Percentiles rank a stretch among this genome's conserved stretches.
These are phyloP conservation scores for Panagrolaimus sp. DNA, from an alignment of 1,140 invertebrate genomes.

Conservation along the genomic window DNA sequence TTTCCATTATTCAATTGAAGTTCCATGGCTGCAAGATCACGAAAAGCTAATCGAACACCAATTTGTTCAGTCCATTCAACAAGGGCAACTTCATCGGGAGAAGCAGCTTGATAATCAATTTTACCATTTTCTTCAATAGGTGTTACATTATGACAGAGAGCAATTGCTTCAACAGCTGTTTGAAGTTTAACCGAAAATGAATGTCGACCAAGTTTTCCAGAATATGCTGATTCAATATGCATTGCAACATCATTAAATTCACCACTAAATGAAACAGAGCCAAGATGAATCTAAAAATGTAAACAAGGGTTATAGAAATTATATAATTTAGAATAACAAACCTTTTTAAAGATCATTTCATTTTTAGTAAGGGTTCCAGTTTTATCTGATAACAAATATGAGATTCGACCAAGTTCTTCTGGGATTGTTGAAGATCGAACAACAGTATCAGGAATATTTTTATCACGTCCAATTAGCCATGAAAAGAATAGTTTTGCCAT, in stretches of 20 bases:
- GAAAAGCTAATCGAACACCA: slow-evolving; percentile 67
- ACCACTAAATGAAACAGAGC: slow-evolving; percentile 55
- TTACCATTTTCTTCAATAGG: slow-evolving; percentile 76
- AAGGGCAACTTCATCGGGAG: slow-evolving; percentile 89
- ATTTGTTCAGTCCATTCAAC: slow-evolving; percentile 73
- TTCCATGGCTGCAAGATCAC: slow-evolving; percentile 75
- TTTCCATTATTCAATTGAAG: slow-evolving; percentile 71
- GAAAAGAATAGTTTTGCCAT: slow-evolving; percentile 97
- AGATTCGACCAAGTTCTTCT: slow-evolving; percentile 92
- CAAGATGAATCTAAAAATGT: slow-evolving; percentile 52
- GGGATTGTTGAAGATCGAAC: slow-evolving; percentile 97
- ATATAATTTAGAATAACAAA: slow-evolving; percentile 11
- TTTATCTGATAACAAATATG: slow-evolving; percentile 91
- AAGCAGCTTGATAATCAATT: slow-evolving; percentile 77
- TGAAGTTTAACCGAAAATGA: slow-evolving; percentile 57
- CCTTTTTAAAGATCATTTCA: slow-evolving; percentile 73
- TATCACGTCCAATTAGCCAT: slow-evolving; percentile 88
- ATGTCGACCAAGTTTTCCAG: slow-evolving; percentile 50
- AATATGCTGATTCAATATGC: slow-evolving; percentile 55
- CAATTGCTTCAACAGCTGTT: slow-evolving; percentile 83
- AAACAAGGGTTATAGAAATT: slow-evolving; percentile 2
- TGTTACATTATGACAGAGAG: slow-evolving; percentile 97
- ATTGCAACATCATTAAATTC: slow-evolving; percentile 54
- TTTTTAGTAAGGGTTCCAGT: slow-evolving; percentile 98
- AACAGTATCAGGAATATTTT: slow-evolving; percentile 85